Evolutionary conservation across 2,888 invertebrate genomes (phyloP), one percentile per base, ranked within the genome.

Genomic region (Plebejus argus): DNA sequence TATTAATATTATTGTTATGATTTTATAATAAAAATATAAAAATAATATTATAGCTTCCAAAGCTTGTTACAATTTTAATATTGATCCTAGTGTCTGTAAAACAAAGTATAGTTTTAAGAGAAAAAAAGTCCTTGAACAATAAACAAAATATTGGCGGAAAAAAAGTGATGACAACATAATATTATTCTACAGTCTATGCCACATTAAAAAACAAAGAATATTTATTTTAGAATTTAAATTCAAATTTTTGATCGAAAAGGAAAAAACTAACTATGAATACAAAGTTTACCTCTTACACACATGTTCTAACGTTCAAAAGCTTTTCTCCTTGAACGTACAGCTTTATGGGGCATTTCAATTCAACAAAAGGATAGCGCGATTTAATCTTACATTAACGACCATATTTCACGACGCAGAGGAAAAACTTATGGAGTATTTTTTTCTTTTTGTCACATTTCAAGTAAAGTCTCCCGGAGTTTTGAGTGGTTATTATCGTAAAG

Each of bases 341-440:
- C 72, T 72, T 49, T 53, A 74, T 53, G 28, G 53, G 71, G 18
- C 53, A 53, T 53, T 53, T 74, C 53, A 18, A 74, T 74, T 53
- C 18, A 53, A 74, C 28, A 49, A 72, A 49, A 53, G 74, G 74
- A 74, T 28, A 74, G 74, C 74, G 74, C 74, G 49, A 74, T 74
- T 74, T 74, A 74, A 74, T 74, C 53, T 74, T 74, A 74, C 23
- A 74, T 53, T 74, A 74, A 53, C 74, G 74, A 53, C 53, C 74
- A 49, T 53, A 49, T 74, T 74, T 74, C 74, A 74, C 53, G 74
- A 20, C 74, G 45, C 15, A 74, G 45, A 39, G 71, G 71, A 39
- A 71, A 74, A 74, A 49, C 74, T 53, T 74, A 28, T 53, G 74
- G 49, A 74, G 74, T 74, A 74, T 74, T 74, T 74, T 74, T 74